A percentile compares a stretch with the other conserved stretches of the same genome.
Evolutionary conservation across 2,888 invertebrate species (phyloP).

Genomic region (Cantharis rustica): DNA sequence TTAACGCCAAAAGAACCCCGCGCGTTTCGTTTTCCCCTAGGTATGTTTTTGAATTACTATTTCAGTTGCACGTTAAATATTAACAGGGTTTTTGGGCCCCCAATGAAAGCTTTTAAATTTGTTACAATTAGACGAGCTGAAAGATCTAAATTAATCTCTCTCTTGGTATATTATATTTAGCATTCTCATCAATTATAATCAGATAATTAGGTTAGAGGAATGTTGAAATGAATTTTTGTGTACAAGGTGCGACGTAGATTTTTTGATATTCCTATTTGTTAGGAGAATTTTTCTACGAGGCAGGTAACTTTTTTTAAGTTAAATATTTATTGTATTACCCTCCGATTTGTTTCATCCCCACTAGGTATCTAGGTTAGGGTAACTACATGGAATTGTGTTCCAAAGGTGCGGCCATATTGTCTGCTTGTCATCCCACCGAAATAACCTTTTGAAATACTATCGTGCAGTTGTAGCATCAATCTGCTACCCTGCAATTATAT

Average conservation of each 20-base stretch:
- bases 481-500: slow-evolving; percentile 8
- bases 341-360: background rate
- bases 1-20: background rate
- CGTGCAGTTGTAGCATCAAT: background rate
- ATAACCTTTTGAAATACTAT: slow-evolving; percentile 4
- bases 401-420: slow-evolving; percentile 1
- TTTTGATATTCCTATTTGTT: background rate
- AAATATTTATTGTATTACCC: background rate
- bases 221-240: background rate
- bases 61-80: background rate
- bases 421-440: background rate
- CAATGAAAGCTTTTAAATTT: background rate
- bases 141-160: background rate
- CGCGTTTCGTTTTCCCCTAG: background rate
- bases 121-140: background rate
- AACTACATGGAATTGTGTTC: background rate
- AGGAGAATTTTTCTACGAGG: no score
- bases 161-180: background rate
- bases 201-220: background rate
- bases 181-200: background rate
- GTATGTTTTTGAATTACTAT: background rate
- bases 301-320: background rate
- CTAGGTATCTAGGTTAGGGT: background rate
- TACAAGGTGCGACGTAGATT: background rate
- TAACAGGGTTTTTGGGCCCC: background rate